phyloP scores from a whole-genome alignment of 1,140 invertebrate species.

The Yoshiicerus persimilis region DNA sequence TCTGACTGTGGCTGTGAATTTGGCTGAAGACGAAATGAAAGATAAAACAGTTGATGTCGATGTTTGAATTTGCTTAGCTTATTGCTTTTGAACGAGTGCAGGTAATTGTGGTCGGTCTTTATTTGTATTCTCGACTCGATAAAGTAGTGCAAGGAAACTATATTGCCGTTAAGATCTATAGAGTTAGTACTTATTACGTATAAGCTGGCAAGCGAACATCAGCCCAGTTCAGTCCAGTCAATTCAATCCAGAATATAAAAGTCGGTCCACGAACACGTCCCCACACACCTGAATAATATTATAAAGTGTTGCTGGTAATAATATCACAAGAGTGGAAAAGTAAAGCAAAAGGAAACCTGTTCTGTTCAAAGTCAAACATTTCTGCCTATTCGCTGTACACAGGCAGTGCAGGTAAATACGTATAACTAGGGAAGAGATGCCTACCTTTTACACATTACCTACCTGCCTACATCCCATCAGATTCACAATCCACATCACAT shows the following conservation, averaged over 20 bases:
- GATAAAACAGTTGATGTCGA: slow-evolving; percentile 20
- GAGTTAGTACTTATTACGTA: no score
- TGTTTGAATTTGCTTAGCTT: slow-evolving; percentile 20
- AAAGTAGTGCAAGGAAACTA: not conserved
- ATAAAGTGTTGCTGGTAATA: not conserved
- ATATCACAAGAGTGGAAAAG: not conserved
- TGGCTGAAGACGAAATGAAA: not conserved
- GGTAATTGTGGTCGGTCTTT: not conserved
- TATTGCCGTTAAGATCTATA: no score
- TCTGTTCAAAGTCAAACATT: not conserved
- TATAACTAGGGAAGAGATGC: not conserved
- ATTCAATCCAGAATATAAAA: not conserved
- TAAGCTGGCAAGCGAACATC: not conserved
- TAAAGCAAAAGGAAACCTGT: not conserved
- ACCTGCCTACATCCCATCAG: slow-evolving; percentile 10
- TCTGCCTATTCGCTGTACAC: no score
- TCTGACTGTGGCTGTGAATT: not conserved
- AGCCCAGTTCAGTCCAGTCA: not conserved
- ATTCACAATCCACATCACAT: slow-evolving; percentile 22
- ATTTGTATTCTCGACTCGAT: not conserved
- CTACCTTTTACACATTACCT: not conserved
- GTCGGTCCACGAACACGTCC: not conserved
- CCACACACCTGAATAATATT: not conserved
- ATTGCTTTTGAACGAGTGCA: slow-evolving; percentile 3
- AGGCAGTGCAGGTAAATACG: not conserved